Evolutionary conservation across 2,113 vertebrate genomes (phyloP), one percentile per base, ranked within the genome.

Genomic region (Vulpes ferrilata): DNA sequence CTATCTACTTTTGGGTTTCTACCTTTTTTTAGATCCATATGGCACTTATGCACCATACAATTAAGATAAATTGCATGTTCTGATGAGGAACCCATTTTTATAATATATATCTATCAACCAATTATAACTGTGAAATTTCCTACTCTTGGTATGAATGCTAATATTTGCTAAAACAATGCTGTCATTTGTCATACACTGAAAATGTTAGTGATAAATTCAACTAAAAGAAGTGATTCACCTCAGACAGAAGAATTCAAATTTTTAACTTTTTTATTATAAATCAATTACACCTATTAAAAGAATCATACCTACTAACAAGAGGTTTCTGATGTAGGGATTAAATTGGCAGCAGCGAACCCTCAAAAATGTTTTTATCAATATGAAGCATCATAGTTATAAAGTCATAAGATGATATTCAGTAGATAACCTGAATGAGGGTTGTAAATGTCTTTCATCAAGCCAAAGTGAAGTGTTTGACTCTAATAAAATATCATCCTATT

Each of bases 341-440:
- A 19, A 79, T 20, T 79, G 51, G 27, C 76, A 79, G 10, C 17
- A 12, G 27, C 55, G 17, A n/a, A 79, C 10, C 48, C 51, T 17
- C 51, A 93, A 90, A 57, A 94, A 93, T 86, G 71, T 71, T 69
- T 67, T 59, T 59, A 69, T 93, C 6, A n/a, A 1, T 22, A 87
- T 84, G 83, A 97, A 97, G 60, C 88, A 97, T 79, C 38, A 30
- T n/a, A 89, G 48, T 38, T 8, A 96, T 78, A 79, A 97, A 98
- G 80, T 96, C 79, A 92, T 82, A 90, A 0, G 43, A 93, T 32
- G 25, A 62, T 76, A 89, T 95, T 88, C 62, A 95, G 79, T 96
- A 93, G 57, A 53, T 35, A 25, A 1, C 51, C 82, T 83, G 88
- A 96, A 11, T 97, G 53, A 96, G 5, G 57, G 32, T 94, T 97